Conservation (phyloP, 2,113 vertebrate genomes). For the Neodon shergylaensis region DNA sequence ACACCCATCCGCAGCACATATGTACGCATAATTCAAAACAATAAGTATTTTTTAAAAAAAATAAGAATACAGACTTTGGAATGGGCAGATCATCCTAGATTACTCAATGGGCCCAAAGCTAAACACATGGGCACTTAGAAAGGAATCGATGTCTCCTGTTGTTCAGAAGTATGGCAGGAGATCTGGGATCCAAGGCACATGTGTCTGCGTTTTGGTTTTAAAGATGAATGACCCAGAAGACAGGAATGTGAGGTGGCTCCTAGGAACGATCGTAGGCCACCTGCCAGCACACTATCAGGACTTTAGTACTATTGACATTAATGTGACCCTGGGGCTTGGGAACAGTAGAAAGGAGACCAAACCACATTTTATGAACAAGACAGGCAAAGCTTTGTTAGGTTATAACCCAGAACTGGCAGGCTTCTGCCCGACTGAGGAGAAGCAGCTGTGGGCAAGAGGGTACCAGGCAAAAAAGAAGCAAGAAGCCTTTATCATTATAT, state of each 20-base stretch:
- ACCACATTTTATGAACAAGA: background rate
- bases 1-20: background rate
- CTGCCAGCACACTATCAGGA: background rate
- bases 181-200: background rate
- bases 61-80: background rate
- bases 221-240: background rate
- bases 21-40: background rate
- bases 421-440: background rate
- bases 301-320: no score
- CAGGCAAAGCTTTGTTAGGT: background rate
- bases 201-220: background rate
- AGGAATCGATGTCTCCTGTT: background rate
- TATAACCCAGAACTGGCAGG: background rate
- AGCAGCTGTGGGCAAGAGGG: background rate
- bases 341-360: background rate
- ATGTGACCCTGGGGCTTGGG: no score
- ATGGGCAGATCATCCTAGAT: background rate
- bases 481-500: background rate
- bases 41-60: background rate
- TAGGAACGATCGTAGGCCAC: background rate
- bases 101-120: background rate
- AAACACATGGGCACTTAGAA: background rate
- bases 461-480: background rate
- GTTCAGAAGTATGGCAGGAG: background rate
- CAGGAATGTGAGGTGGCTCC: background rate